Conservation (phyloP, 2,113 vertebrate species). For the Ginglymostoma cirratum region DNA sequence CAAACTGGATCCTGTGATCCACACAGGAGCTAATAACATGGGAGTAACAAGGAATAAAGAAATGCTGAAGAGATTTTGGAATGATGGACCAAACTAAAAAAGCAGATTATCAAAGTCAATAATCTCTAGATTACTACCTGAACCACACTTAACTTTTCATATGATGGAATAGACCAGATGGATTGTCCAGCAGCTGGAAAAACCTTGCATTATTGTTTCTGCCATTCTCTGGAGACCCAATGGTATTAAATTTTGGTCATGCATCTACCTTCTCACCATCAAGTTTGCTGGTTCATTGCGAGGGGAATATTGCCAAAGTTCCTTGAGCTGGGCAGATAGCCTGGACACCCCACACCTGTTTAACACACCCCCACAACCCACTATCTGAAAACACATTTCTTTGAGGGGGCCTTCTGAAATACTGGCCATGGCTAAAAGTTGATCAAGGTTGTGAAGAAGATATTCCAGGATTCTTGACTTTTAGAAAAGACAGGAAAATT, state of each 20-base stretch:
- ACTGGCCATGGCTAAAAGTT: not conserved
- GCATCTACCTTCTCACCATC: not conserved
- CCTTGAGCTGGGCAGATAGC: not conserved
- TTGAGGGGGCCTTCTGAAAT: not conserved
- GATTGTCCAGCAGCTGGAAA: not conserved
- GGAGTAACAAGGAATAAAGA: no score
- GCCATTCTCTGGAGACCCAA: not conserved
- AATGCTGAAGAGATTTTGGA: no score
- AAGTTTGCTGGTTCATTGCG: not conserved
- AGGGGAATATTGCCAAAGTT: not conserved
- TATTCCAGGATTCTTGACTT: not conserved
- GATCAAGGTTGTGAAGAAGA: not conserved
- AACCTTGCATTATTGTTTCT: not conserved
- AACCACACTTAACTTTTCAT: no score
- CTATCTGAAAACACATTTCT: not conserved
- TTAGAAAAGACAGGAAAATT: not conserved
- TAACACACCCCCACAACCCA: not conserved
- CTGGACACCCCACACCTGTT: not conserved
- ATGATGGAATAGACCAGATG: no score
- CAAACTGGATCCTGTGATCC: no score
- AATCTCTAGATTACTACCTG: no score
- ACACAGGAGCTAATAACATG: no score
- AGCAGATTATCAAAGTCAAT: no score
- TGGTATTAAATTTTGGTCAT: not conserved
- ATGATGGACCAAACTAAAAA: no score